Percentiles rank a stretch among this genome's conserved stretches.
Evolutionary conservation across 2,797 vertebrate genomes (phyloP).

Genomic region (Scyliorhinus canicula): DNA sequence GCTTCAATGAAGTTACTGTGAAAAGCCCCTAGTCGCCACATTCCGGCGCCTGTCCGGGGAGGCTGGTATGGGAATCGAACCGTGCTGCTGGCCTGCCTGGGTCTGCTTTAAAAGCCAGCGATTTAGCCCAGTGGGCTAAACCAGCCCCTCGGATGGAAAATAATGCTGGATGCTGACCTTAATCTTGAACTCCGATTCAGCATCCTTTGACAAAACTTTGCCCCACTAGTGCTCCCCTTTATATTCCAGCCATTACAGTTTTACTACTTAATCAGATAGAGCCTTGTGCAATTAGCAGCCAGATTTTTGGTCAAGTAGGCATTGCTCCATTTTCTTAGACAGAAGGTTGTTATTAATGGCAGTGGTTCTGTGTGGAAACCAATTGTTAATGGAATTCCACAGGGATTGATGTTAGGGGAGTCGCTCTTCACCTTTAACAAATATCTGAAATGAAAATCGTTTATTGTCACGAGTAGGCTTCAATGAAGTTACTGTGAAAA

Average conservation of each 20-base stretch:
- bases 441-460: too few relatives aligned
- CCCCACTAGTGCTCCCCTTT: neutral
- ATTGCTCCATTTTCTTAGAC: neutral
- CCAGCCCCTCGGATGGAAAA: slow-evolving; percentile 18
- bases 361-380: neutral
- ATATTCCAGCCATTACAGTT: neutral
- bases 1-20: too few relatives aligned
- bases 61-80: too few relatives aligned
- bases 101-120: too few relatives aligned
- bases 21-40: too few relatives aligned
- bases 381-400: neutral
- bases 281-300: neutral
- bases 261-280: neutral
- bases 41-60: too few relatives aligned
- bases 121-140: too few relatives aligned
- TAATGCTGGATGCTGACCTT: neutral
- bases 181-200: neutral
- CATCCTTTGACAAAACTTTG: neutral
- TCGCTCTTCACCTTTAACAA: neutral
- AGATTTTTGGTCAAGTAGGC: neutral
- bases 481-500: too few relatives aligned
- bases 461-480: too few relatives aligned
- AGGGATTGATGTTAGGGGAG: neutral
- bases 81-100: too few relatives aligned
- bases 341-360: too few relatives aligned